Evolutionary conservation across 2,888 invertebrate genomes (phyloP).

Genomic region (Lepidocyrtoides sp.): DNA sequence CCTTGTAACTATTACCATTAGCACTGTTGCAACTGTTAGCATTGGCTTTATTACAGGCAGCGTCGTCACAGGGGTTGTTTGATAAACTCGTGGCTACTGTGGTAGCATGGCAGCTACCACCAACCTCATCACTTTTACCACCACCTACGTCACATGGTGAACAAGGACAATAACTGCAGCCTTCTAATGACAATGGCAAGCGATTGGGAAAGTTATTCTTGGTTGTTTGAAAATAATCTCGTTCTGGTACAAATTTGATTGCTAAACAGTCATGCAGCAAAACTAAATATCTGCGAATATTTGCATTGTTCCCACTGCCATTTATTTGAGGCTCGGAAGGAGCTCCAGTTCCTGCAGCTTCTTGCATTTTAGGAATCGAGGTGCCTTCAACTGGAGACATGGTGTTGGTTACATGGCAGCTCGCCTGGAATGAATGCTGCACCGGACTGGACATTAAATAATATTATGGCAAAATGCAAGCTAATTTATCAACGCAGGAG

Average conservation of each 20-base stretch:
- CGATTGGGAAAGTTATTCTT: constrained; percentile 62
- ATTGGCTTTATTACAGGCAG: constrained; percentile 6
- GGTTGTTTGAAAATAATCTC: constrained; percentile 28
- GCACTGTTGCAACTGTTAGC: background rate
- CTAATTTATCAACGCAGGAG: too few species aligned
- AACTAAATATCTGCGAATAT: constrained; percentile 81
- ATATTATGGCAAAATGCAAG: background rate
- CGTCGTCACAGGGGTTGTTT: constrained; percentile 58
- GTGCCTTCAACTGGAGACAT: background rate
- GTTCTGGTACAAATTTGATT: constrained; percentile 81
- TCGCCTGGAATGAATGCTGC: too few species aligned
- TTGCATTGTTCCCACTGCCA: constrained; percentile 35
- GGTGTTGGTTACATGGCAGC: background rate
- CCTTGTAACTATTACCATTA: constrained; percentile 52
- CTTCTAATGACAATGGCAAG: constrained; percentile 25
- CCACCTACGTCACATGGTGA: constrained; percentile 50
- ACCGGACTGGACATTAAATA: background rate
- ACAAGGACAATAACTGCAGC: constrained; percentile 57
- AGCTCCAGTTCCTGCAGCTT: background rate
- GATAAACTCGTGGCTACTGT: constrained; percentile 56
- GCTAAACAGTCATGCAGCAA: constrained; percentile 82
- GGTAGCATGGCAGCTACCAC: constrained; percentile 49
- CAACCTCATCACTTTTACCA: constrained; percentile 40
- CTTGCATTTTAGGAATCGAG: constrained; percentile 29
- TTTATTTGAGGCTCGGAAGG: background rate